A percentile compares a stretch with the other conserved stretches of the same genome.
Conservation (phyloP, 2,113 vertebrate genomes). For the Uria aalge region DNA sequence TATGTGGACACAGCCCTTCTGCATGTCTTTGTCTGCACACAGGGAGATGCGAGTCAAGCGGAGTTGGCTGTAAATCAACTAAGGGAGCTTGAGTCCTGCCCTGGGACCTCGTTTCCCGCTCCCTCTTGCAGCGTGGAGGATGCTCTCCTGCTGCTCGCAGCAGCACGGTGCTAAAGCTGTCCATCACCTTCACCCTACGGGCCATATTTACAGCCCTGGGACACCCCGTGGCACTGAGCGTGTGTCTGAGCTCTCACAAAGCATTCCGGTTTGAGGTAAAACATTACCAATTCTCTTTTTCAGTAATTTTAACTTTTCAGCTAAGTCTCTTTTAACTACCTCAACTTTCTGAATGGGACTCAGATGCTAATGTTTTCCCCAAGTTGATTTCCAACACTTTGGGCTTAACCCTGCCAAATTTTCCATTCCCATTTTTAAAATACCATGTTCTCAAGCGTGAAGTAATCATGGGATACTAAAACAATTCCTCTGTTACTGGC, state of each 20-base stretch:
- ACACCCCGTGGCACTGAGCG: rapidly evolving
- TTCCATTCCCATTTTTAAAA: background rate
- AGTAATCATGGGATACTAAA: rapidly evolving
- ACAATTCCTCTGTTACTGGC: background rate
- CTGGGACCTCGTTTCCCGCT: background rate
- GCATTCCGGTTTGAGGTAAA: background rate
- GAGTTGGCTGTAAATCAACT: background rate
- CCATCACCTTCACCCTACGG: background rate
- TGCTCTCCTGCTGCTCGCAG: rapidly evolving
- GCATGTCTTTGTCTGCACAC: rapidly evolving
- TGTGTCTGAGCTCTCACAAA: background rate
- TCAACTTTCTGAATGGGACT: background rate
- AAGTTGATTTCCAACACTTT: rapidly evolving
- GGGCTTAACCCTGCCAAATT: rapidly evolving
- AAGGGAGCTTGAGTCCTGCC: background rate
- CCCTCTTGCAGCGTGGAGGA: rapidly evolving
- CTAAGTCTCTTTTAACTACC: background rate
- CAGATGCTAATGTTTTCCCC: background rate
- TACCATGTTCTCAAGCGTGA: background rate
- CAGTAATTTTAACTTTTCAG: background rate
- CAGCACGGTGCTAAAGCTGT: background rate
- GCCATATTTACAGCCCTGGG: rapidly evolving
- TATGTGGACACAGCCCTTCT: rapidly evolving
- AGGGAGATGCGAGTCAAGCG: rapidly evolving
- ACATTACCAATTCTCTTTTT: background rate